These are phyloP conservation scores for Cantharis rufa DNA, from an alignment of 2,888 invertebrate genomes.

Conservation along the genomic window DNA sequence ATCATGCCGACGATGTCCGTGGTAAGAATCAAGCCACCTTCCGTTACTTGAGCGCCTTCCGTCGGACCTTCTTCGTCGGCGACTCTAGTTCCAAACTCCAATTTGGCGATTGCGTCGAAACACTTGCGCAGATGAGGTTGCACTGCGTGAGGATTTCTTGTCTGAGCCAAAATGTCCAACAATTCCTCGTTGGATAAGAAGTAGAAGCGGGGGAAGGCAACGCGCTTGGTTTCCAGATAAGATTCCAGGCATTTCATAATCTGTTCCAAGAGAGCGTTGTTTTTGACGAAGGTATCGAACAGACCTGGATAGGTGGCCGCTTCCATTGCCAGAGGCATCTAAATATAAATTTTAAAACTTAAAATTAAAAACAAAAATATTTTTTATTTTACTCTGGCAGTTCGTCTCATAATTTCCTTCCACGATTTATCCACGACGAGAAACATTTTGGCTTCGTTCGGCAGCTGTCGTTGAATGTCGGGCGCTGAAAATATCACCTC, in stretches of 20 bases:
- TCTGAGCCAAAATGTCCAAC: constrained; percentile 88
- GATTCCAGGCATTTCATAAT: constrained; percentile 90
- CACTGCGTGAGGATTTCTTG: constrained; percentile 85
- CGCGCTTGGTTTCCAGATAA: constrained; percentile 85
- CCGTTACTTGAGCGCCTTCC: constrained; percentile 46
- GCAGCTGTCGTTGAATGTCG: constrained; percentile 91
- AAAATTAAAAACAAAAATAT: neutral
- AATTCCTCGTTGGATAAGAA: constrained; percentile 89
- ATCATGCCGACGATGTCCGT: constrained; percentile 88
- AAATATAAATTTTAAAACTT: constrained; percentile 11
- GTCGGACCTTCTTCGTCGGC: constrained; percentile 60
- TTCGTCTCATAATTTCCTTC: constrained; percentile 84
- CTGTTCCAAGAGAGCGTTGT: constrained; percentile 81
- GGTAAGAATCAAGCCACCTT: constrained; percentile 61
- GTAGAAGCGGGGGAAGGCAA: constrained; percentile 87
- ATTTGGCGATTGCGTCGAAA: constrained; percentile 79
- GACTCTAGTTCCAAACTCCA: constrained; percentile 73
- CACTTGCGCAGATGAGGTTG: constrained; percentile 90
- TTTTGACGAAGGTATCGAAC: constrained; percentile 69
- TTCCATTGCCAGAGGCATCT: constrained; percentile 80
- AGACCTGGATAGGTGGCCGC: constrained; percentile 75
- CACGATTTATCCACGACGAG: constrained; percentile 85
- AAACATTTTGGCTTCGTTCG: constrained; percentile 87
- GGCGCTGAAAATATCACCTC: constrained; percentile 95
- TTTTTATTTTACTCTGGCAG: constrained; percentile 69